phyloP scores from a whole-genome alignment of 1,140 invertebrate species.

The Samia ricini region DNA sequence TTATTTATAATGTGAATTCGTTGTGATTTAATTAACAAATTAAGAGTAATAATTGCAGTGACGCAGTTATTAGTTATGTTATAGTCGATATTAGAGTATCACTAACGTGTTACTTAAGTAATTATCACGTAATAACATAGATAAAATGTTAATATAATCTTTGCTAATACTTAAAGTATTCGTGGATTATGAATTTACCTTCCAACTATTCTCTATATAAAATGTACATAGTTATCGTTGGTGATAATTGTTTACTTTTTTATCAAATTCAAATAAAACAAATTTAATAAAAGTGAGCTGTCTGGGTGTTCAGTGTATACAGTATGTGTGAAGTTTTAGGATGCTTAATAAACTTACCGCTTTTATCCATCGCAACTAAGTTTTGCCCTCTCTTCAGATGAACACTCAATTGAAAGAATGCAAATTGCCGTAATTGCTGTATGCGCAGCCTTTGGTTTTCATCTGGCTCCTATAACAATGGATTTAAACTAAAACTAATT shows the following conservation, averaged over 20 bases:
- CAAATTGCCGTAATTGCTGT: slow-evolving; percentile 86
- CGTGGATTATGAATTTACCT: no score
- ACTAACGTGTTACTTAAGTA: no score
- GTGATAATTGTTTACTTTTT: not conserved
- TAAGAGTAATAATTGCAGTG: no score
- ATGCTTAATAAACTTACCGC: slow-evolving; percentile 82
- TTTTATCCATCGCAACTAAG: slow-evolving; percentile 95
- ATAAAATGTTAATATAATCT: no score
- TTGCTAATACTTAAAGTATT: no score
- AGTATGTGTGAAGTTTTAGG: not conserved
- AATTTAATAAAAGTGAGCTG: not conserved
- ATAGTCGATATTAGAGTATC: no score
- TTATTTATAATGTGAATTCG: no score
- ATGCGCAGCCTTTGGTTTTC: slow-evolving; percentile 83
- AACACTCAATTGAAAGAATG: slow-evolving; percentile 94
- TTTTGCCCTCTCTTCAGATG: slow-evolving; percentile 92
- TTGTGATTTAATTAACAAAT: no score
- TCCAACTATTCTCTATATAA: not conserved
- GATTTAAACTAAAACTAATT: no score
- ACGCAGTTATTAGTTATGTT: no score
- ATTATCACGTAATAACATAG: no score
- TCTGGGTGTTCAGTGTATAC: not conserved
- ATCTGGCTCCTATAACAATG: slow-evolving; percentile 56
- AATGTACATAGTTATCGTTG: no score
- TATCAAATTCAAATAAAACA: not conserved